phyloP scores from a whole-genome alignment of 2,797 vertebrate genomes.

The Astyanax mexicanus region DNA sequence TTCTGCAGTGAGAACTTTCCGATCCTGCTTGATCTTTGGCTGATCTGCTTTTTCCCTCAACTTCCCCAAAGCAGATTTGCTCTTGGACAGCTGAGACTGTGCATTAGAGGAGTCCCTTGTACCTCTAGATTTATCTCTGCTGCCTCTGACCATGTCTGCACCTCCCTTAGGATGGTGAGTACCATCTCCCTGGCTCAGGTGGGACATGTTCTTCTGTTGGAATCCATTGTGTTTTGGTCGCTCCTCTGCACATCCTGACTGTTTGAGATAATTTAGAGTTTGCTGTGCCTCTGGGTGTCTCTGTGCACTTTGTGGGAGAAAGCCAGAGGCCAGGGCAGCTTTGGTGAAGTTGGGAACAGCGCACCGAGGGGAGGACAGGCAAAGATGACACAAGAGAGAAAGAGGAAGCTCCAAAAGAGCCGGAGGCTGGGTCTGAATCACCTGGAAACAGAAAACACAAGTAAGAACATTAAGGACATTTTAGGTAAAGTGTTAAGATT shows the following conservation, averaged over 20 bases:
- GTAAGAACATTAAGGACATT: slow-evolving; percentile 56
- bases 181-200: slow-evolving; percentile 9
- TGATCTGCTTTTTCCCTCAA: slow-evolving; percentile 16
- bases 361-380: slow-evolving; percentile 76
- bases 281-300: slow-evolving; percentile 39
- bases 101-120: slow-evolving; percentile 7
- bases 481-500: too few relatives aligned
- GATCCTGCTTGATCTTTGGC: slow-evolving; percentile 27
- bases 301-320: slow-evolving; percentile 62
- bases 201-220: slow-evolving; percentile 29
- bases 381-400: slow-evolving; percentile 85
- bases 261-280: slow-evolving; percentile 36
- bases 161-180: slow-evolving; percentile 30
- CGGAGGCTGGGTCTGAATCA: slow-evolving; percentile 78
- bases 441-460: slow-evolving; percentile 73
- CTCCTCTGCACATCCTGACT: slow-evolving; percentile 28
- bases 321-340: slow-evolving; percentile 56
- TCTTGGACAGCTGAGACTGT: slow-evolving; percentile 24
- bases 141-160: neutral
- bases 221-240: slow-evolving; percentile 15
- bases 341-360: slow-evolving; percentile 60
- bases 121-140: slow-evolving; percentile 21
- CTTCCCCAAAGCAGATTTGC: slow-evolving; percentile 16
- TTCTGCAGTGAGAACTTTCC: neutral
- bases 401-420: slow-evolving; percentile 82